Evolutionary conservation across 2,888 invertebrate genomes (phyloP), one percentile per base, ranked within the genome.

Genomic region (Phymatocera aterrima): DNA sequence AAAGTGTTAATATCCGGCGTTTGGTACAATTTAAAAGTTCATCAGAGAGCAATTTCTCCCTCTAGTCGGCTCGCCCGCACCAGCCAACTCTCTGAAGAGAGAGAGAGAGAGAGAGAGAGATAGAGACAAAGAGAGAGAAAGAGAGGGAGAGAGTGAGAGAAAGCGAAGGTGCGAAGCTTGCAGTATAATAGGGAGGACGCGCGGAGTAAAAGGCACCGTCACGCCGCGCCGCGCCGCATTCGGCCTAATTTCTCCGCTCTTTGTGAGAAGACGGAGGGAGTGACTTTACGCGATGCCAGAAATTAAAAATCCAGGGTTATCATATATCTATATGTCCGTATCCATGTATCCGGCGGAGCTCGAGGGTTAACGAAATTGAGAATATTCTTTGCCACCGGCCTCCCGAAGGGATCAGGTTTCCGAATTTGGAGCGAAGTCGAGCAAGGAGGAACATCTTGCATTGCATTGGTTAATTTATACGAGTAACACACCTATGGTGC

Each of bases 11-110:
- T 68, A 68, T 68, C 43, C 68, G 68, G 24, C 40, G 65, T 68
- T 43, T 46, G 68, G 68, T 64, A 64, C 64, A 68, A 68, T 40
- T 68, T 68, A 43, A 68, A 68, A 68, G 68, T 68, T 68, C 68
- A 43, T 68, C 43, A 68, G 37, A 18, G 34, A 64, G 64, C 64
- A 64, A 64, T 64, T 64, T 37, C 34, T 64, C 2, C n/a, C n/a
- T n/a, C n/a, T n/a, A n/a, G n/a, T n/a, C n/a, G n/a, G n/a, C n/a
- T n/a, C n/a, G n/a, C n/a, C n/a, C n/a, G n/a, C n/a, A n/a, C n/a
- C n/a, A n/a, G n/a, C n/a, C n/a, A n/a, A n/a, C n/a, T n/a, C n/a
- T n/a, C n/a, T n/a, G n/a, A n/a, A n/a, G n/a, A n/a, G n/a, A n/a
- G n/a, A n/a, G n/a, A n/a, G n/a, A n/a, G n/a, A n/a, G n/a, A n/a